Evolutionary conservation across 1,140 invertebrate genomes (phyloP).

Genomic region (Macrobrachium nipponense): DNA sequence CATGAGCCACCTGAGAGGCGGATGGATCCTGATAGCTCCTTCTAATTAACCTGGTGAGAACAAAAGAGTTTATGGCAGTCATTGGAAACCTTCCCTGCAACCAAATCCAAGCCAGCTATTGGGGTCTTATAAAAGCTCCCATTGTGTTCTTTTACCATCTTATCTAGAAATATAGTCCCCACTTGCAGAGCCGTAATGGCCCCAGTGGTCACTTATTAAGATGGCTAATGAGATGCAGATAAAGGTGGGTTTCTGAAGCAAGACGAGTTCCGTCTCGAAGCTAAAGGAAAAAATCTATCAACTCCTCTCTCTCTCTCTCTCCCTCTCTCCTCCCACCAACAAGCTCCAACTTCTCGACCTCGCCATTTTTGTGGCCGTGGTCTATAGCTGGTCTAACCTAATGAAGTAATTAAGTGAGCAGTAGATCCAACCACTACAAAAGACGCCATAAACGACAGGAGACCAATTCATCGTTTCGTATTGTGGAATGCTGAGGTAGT

Average conservation of each 20-base stretch:
- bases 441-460: neutral
- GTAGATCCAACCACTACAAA: slow-evolving; percentile 21
- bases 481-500: too few relatives aligned
- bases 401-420: slow-evolving; percentile 48
- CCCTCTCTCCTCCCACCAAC: neutral
- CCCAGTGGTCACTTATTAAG: slow-evolving; percentile 28
- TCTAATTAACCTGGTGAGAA: slow-evolving; percentile 49
- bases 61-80: slow-evolving; percentile 45
- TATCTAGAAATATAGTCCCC: neutral
- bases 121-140: slow-evolving; percentile 8
- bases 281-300: neutral
- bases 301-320: neutral
- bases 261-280: neutral
- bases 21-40: slow-evolving; percentile 3
- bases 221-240: slow-evolving; percentile 35
- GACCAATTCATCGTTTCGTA: too few relatives aligned
- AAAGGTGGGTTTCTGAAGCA: slow-evolving; percentile 1
- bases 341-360: neutral
- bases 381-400: slow-evolving; percentile 26
- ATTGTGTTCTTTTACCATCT: neutral
- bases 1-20: neutral
- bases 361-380: slow-evolving; percentile 16
- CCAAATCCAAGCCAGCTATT: slow-evolving; percentile 19
- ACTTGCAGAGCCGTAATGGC: neutral
- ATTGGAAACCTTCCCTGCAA: slow-evolving; percentile 41